Percentiles rank a stretch among this genome's conserved stretches.
phyloP scores from a whole-genome alignment of 2,797 vertebrate species.

The Cirrhinus molitorella region DNA sequence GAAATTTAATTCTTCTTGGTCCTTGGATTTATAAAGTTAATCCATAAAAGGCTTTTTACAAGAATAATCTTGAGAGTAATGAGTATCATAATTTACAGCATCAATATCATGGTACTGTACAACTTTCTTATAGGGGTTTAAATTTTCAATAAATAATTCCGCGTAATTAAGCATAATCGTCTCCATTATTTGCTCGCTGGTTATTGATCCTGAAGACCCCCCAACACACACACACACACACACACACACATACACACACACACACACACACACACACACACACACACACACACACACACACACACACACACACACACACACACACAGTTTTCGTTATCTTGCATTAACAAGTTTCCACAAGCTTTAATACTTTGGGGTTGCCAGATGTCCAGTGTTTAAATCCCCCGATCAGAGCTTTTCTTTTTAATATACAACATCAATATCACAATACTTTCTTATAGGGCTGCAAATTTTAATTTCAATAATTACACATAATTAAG shows the following conservation, averaged over 20 bases:
- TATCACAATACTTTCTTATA: background rate
- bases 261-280: no score
- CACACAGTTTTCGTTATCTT: background rate
- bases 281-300: no score
- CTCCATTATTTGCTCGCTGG: background rate
- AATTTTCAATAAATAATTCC: background rate
- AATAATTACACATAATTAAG: no score
- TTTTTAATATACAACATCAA: background rate
- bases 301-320: no score
- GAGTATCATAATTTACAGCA: background rate
- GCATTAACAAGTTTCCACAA: background rate
- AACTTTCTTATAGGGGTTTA: background rate
- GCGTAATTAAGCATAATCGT: background rate
- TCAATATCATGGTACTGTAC: background rate
- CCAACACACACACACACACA: no score
- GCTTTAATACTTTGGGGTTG: background rate
- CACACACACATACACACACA: no score
- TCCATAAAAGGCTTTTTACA: background rate
- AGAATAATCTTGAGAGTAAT: no score
- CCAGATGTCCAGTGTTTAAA: background rate
- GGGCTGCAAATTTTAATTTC: background rate
- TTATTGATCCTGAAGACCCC: no score
- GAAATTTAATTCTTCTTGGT: background rate
- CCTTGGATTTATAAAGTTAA: background rate
- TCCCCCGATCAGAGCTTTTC: background rate